Base-by-base conservation (phyloP, 2,888 invertebrate genomes). In the Diaperis boleti region DNA sequence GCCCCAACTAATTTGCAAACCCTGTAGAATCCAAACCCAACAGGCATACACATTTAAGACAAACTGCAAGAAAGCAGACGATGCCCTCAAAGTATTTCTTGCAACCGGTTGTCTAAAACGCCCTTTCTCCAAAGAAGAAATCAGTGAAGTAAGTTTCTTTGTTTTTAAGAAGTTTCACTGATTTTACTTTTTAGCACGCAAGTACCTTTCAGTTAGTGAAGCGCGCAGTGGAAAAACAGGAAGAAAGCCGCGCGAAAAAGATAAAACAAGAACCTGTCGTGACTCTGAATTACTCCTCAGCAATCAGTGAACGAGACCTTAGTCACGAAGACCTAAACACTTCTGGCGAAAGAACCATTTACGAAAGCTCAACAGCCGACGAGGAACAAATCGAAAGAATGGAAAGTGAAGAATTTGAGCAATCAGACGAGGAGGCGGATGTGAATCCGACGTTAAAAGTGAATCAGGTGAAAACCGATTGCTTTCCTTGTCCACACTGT, bases 31-130 rank as follows among this genome's bases (percentile, higher is more conserved):
- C 72, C 87, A 89, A 68, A 87, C 92, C 75, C 87, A 88, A 61
- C 83, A 89, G 63, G 88, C 87, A 45, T 92, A 91, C 81, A 87
- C 87, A 55, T 92, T 89, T 72, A 92, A 92, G 76, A 86, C 89
- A 62, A 88, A 91, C 75, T 92, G 91, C 72, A 89, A 90, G 68
- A 87, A 87, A 74, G 88, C 90, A 0, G 92, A 92, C 76, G 90
- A 89, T 69, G 84, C 87, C 0, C 80, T 92, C 4, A 84, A 91
- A 61, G 86, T 89, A 61, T 91, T 84, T 77, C 83, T 91, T 15
- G 84, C 89, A 29, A 87, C 87, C 20, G 91, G 90, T 15, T 82
- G 83, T 15, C 78, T 88, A 71, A 60, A 62, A 1, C 76, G 77
- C 54, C 76, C 75, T 7, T 64, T 64, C 59, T 44, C 50, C 37